Base-by-base conservation (phyloP, 2,113 vertebrate species). In the Mobula birostris region DNA sequence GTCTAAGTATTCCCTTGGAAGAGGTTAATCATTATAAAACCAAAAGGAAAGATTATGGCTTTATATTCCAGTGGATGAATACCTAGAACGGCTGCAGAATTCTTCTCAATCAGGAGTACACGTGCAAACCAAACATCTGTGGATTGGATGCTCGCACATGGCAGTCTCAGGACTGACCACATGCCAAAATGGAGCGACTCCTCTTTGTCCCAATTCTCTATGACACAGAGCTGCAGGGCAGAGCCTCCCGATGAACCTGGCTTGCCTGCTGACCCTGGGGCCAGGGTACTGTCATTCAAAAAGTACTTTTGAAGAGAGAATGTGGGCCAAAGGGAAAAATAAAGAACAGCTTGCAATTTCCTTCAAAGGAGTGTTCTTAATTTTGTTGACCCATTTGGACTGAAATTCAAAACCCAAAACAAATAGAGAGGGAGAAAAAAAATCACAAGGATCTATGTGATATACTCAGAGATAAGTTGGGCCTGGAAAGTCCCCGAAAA, bases 311-410 rank as follows among this genome's bases (percentile, higher is more conserved):
- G 66, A 90, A 90, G 85, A n/a, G 61, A 90, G 5, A 19, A 15
- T 90, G 85, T 36, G 61, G 29, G 85, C 85, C 85, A 90, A 19
- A 32, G 61, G 29, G 58, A 61, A 66, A 66, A 15, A 36, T 66
- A 90, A 90, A 90, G 15, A 32, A 1, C 61, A 32, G n/a, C 40
- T n/a, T 66, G 58, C 61, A 68, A 68, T 66, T 66, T 90, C 85
- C 32, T 90, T 90, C 29, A 90, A 90, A 66, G 58, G 15, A 32
- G 63, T 19, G 85, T 61, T 90, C 66, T 88, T 90, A 66, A 90
- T 66, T 90, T 90, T 90, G 85, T 90, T 90, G 85, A 90, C 85
- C n/a, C 85, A 68, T 90, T 68, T 90, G 32, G 29, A 90, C 61
- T 68, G 85, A 90, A 90, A 90, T 90, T 66, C 61, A 68, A 87